A percentile compares a stretch with the other conserved stretches of the same genome.
Conservation (phyloP, 2,888 invertebrate species). For the Antheraea yamamai region DNA sequence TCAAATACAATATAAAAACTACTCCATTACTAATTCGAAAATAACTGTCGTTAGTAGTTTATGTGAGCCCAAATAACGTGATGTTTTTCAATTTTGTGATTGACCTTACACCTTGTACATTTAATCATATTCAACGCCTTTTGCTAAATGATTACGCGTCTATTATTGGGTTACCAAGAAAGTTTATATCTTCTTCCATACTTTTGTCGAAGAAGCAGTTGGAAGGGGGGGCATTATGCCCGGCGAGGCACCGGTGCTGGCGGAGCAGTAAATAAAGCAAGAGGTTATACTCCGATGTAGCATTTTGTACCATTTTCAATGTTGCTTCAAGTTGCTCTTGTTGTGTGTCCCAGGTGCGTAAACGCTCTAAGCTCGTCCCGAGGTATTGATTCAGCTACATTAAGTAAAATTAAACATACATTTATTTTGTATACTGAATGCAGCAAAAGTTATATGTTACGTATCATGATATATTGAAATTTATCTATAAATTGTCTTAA, state of each 20-base stretch:
- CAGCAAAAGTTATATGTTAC: slow-evolving; percentile 23
- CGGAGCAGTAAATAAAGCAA: slow-evolving; percentile 63
- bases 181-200: slow-evolving; percentile 41
- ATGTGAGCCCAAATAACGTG: background rate
- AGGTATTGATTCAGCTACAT: slow-evolving; percentile 53
- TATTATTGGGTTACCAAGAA: slow-evolving; percentile 38
- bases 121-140: background rate
- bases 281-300: slow-evolving; percentile 67
- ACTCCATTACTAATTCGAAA: background rate
- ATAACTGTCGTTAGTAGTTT: background rate
- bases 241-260: slow-evolving; percentile 49
- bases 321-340: slow-evolving; percentile 61
- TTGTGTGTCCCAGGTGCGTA: slow-evolving; percentile 58
- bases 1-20: background rate
- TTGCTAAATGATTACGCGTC: slow-evolving; percentile 27
- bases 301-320: slow-evolving; percentile 59
- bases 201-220: slow-evolving; percentile 49
- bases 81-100: background rate
- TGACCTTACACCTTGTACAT: background rate
- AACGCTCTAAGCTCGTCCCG: slow-evolving; percentile 50
- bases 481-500: slow-evolving; percentile 10
- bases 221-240: slow-evolving; percentile 36
- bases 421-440: background rate
- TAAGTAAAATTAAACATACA: slow-evolving; percentile 52
- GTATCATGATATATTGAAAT: slow-evolving; percentile 32